Base-by-base conservation (phyloP, 2,797 vertebrate genomes). In the Spea hammondii region DNA sequence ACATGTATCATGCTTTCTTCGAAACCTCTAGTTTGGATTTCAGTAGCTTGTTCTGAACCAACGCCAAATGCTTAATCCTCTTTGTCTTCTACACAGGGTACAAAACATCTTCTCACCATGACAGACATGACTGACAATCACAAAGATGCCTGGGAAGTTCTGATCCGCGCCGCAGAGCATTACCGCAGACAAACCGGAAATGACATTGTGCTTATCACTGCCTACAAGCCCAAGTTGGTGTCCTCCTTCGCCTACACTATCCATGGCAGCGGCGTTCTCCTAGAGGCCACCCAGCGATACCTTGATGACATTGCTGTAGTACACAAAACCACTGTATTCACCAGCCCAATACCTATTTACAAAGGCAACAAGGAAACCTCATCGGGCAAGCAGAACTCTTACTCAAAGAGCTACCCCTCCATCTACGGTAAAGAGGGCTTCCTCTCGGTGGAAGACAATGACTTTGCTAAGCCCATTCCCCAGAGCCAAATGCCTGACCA, bases 271-370 rank as follows among this genome's bases (percentile, higher is more conserved):
- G 95, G 96, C 0, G 90, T 94, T 4, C 89, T 97, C 82, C 93
- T 94, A 0, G 95, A 96, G 67, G 94, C 95, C 0, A 88, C 94
- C 0, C 92, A 92, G 8, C 90, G 92, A 76, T 97, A 96, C 87
- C 84, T 96, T 79, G 95, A 96, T 0, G 96, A 97, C 88, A 97
- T 97, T 4, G 92, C 93, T 0, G 92, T 94, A 82, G 91, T 96
- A 48, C 96, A 97, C 87, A 83, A 87, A 79, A 95, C 94, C 5
- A 94, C 93, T 0, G 89, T 93, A 0, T 89, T 92, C 54, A 85
- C 85, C 0, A 76, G 6, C 0, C 83, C 86, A 7, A 4, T 83
- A 4, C 67, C 86, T 77, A 0, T 77, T 65, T 5, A 12, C 74
- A 74, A 4, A 86, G 88, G 0, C 90, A 91, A 4, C 77, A 86